Percentiles rank a stretch among this genome's conserved stretches.
Evolutionary conservation across 30 jellyfish, hydroid and myxozoan genomes (phyloP).

Genomic region (Cassiopea andromeda): DNA sequence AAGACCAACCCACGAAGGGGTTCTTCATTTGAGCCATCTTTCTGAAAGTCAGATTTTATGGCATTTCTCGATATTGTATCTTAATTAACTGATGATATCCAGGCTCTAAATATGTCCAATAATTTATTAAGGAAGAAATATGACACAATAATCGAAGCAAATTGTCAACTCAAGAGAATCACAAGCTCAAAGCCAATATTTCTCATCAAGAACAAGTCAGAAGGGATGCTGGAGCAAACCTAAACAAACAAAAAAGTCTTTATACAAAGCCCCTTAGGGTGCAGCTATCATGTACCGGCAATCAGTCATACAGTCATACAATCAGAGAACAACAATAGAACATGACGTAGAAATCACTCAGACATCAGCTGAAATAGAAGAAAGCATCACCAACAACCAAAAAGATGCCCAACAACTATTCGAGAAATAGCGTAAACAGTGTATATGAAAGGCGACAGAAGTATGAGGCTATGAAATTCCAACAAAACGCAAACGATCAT

Average conservation of each 20-base stretch:
- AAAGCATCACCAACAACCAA: neutral
- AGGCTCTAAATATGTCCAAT: neutral
- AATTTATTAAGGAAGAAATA: neutral
- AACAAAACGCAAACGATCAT: slow-evolving; percentile 3
- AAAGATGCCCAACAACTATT: neutral
- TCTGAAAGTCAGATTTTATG: neutral
- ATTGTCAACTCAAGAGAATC: slow-evolving; percentile 4
- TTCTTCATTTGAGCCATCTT: neutral
- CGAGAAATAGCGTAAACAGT: neutral
- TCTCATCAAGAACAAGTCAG: slow-evolving; percentile 1
- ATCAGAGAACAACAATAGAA: neutral
- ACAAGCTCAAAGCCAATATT: neutral
- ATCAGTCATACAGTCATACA: neutral
- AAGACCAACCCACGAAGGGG: neutral
- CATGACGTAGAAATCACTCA: neutral
- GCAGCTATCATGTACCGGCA: neutral
- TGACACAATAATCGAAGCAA: neutral
- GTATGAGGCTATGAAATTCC: neutral
- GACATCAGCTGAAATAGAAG: neutral
- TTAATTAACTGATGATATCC: slow-evolving; percentile 2
- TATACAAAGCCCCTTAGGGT: neutral
- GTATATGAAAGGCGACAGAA: slow-evolving; percentile 18
- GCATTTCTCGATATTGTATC: neutral
- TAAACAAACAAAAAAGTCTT: neutral
- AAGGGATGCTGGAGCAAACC: neutral